phyloP scores from a whole-genome alignment of 64 coral and sea anemone species.

The Dendronephthya gigantea region DNA sequence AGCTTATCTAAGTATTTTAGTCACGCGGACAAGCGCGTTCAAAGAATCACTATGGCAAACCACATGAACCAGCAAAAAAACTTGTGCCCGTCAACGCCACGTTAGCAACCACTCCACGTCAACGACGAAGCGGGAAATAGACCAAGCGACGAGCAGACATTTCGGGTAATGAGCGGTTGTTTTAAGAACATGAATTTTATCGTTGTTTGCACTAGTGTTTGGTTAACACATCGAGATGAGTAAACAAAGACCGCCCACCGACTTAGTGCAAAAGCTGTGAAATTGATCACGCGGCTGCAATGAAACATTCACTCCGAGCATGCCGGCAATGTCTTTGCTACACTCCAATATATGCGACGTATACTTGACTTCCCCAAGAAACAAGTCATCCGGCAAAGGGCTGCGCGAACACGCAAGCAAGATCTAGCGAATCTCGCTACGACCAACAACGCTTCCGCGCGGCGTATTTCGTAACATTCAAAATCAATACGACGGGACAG shows the following conservation, averaged over 20 bases:
- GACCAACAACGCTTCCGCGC: neutral
- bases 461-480: neutral
- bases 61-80: neutral
- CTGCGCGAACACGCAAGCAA: neutral
- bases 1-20: neutral
- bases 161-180: neutral
- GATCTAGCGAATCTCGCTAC: neutral
- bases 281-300: neutral
- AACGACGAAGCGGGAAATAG: neutral
- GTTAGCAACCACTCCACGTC: neutral
- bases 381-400: neutral
- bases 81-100: neutral
- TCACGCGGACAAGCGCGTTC: neutral
- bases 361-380: neutral
- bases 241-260: constrained; percentile 99
- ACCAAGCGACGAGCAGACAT: neutral
- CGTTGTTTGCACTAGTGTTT: constrained; percentile 69
- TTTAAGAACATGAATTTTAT: neutral
- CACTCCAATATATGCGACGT: neutral
- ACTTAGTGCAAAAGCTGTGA: constrained; percentile 16
- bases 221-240: constrained; percentile 85
- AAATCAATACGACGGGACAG: neutral
- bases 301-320: neutral
- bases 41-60: neutral
- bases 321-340: neutral